phyloP scores from a whole-genome alignment of 2,888 invertebrate species.

The Amaurobius ferox region DNA sequence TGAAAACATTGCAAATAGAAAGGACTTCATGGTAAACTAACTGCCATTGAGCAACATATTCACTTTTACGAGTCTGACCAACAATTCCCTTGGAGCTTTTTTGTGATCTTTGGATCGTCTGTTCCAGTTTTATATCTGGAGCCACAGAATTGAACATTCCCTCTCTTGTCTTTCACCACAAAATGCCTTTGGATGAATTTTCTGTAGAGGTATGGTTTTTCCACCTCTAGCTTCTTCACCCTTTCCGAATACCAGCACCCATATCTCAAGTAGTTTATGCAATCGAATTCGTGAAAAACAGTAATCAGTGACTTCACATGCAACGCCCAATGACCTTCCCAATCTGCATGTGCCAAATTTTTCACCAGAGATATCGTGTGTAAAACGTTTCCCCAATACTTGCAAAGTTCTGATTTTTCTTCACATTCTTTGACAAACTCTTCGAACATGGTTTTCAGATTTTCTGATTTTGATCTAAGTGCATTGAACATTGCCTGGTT shows the following conservation, averaged over 20 bases:
- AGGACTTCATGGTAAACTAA: neutral
- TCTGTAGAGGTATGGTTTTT: neutral
- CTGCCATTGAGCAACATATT: neutral
- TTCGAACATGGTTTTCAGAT: no score
- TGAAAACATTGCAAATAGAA: neutral
- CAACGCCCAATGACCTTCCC: neutral
- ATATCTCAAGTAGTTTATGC: neutral
- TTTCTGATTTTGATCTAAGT: no score
- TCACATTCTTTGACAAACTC: no score
- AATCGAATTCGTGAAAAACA: neutral
- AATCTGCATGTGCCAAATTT: neutral
- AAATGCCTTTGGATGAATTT: conserved; percentile 3
- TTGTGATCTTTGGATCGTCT: neutral
- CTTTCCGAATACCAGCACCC: neutral
- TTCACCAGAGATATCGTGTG: no score
- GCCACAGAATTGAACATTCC: neutral
- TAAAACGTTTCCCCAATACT: no score
- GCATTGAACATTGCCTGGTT: no score
- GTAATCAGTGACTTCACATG: neutral
- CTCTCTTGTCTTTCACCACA: neutral
- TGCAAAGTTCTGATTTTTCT: no score
- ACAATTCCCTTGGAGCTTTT: neutral
- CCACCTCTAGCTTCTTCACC: neutral
- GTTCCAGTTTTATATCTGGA: neutral
- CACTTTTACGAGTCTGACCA: neutral